phyloP scores from a whole-genome alignment of 2,888 invertebrate species.

The Dryocosmus kuriphilus region DNA sequence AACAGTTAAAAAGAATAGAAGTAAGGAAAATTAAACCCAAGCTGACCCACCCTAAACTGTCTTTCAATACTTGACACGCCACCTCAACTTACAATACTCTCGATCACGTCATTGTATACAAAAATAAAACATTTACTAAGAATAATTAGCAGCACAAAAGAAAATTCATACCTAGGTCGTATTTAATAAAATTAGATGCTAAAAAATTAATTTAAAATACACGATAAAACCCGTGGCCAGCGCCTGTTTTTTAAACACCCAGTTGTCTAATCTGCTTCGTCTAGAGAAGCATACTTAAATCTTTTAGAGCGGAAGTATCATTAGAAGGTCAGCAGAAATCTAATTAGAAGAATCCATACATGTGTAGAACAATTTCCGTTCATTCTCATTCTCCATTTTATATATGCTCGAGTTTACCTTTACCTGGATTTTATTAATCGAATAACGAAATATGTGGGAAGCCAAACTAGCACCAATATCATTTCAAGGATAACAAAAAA shows the following conservation, averaged over 20 bases:
- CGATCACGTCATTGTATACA: neutral
- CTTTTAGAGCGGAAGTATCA: constrained; percentile 23
- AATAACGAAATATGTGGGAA: neutral
- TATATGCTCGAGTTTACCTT: neutral
- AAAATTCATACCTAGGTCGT: too few species aligned
- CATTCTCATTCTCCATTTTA: neutral
- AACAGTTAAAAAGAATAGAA: neutral
- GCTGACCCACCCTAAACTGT: neutral
- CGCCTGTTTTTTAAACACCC: neutral
- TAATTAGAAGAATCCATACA: constrained; percentile 29
- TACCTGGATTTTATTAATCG: constrained; percentile 1
- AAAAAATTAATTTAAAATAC: neutral
- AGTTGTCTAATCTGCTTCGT: neutral
- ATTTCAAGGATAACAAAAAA: neutral
- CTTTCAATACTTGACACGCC: neutral
- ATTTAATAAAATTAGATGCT: neutral
- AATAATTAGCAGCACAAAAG: too few species aligned
- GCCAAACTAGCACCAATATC: neutral
- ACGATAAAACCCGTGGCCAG: neutral
- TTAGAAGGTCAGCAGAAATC: constrained; percentile 12
- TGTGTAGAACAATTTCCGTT: constrained; percentile 15
- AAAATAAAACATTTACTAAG: neutral
- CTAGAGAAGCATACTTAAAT: constrained; percentile 17
- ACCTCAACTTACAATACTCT: neutral
- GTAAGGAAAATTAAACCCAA: neutral